These are phyloP conservation scores for Coelopa pilipes DNA, from an alignment of 2,888 invertebrate genomes.

Conservation along the genomic window DNA sequence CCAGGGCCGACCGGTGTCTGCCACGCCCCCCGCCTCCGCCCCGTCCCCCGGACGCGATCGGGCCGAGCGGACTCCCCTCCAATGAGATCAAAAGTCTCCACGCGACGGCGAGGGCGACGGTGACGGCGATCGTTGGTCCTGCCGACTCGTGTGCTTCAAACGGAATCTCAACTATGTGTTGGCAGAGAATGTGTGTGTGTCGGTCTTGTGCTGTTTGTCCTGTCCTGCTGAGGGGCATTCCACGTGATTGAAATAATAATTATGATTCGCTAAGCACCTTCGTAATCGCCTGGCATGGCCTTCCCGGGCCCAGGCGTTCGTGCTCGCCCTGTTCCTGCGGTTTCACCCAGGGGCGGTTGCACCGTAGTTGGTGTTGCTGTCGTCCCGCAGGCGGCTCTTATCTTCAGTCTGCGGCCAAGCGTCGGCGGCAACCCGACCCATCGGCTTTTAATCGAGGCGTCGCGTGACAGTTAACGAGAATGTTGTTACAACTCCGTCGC, in stretches of 20 bases:
- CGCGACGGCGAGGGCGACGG: background rate
- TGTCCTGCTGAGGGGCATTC: too few species aligned
- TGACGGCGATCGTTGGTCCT: background rate
- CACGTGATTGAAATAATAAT: background rate
- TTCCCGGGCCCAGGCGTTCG: too few species aligned
- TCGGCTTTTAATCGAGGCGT: conserved; percentile 14
- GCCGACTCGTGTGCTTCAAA: too few species aligned
- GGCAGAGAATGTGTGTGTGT: too few species aligned
- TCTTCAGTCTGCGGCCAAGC: background rate
- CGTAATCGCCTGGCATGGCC: background rate
- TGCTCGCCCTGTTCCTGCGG: too few species aligned
- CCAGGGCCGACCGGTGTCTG: too few species aligned
- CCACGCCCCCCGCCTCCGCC: too few species aligned
- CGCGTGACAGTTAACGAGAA: conserved; percentile 32
- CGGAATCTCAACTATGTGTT: too few species aligned
- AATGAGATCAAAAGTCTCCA: background rate
- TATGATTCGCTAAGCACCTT: conserved; percentile 10
- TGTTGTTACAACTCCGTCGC: background rate
- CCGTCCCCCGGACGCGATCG: background rate
- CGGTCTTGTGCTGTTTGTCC: too few species aligned
- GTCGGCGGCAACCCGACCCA: background rate
- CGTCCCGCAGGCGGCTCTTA: background rate
- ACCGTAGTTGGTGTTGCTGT: too few species aligned
- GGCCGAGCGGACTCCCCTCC: background rate
- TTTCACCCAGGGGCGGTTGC: too few species aligned